phyloP scores from a whole-genome alignment of 2,797 vertebrate genomes.

The Megalops cyprinoides region DNA sequence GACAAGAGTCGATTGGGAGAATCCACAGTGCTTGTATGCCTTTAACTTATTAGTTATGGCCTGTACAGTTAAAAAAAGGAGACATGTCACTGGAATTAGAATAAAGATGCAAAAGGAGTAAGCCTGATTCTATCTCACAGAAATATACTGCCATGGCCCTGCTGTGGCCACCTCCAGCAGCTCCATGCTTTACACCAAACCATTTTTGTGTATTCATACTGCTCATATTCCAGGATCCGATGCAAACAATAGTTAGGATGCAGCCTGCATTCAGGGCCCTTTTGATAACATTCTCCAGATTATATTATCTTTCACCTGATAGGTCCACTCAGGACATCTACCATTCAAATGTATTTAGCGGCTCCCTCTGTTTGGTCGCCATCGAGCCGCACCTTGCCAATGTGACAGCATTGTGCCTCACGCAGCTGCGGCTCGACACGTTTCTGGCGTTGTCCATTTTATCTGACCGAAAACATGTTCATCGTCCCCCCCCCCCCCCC shows the following conservation, averaged over 20 bases:
- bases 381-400: neutral
- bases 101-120: constrained; percentile 39
- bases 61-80: constrained; percentile 38
- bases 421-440: neutral
- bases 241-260: constrained; percentile 25
- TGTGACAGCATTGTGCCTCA: neutral
- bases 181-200: neutral
- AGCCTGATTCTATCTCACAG: constrained; percentile 31
- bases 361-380: neutral
- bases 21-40: constrained; percentile 34
- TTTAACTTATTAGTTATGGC: constrained; percentile 25
- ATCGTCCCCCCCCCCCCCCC: neutral
- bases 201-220: neutral
- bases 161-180: constrained; percentile 32
- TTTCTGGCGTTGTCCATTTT: neutral
- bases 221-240: constrained; percentile 19
- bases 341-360: constrained; percentile 25
- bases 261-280: constrained; percentile 1
- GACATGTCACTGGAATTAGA: constrained; percentile 34
- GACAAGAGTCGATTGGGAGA: constrained; percentile 34
- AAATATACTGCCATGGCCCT: constrained; percentile 32
- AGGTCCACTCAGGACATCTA: constrained; percentile 3
- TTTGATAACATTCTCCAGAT: constrained; percentile 14
- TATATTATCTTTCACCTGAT: constrained; percentile 2
- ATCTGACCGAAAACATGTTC: neutral